Base-by-base conservation (phyloP, 2,113 vertebrate species). In the Oreochromis niloticus region DNA sequence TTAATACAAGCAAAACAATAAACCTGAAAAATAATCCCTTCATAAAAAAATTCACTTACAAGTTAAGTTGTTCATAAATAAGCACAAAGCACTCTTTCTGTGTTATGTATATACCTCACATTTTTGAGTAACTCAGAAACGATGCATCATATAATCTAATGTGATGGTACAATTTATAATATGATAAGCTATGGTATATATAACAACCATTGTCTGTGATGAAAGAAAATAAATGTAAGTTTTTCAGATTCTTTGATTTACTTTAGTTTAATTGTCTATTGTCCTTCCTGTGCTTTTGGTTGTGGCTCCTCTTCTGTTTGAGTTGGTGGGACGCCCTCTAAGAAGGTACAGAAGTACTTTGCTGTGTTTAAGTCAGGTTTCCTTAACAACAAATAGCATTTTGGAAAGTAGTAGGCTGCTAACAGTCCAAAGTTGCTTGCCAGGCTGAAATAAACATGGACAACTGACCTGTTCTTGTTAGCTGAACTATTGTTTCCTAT, bases 321-420 rank as follows among this genome's bases (percentile, higher is more conserved):
- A 24, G 83, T 89, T 43, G 91, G 84, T 82, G 94, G 93, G 7
- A 83, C 14, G 0, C 94, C 95, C 75, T 97, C 94, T 3, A 96
- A 84, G 68, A 95, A 96, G 7, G 93, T 96, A 50, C 92, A 92
- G 80, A 97, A 98, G 75, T 97, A 96, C 9, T 97, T 96, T 1
- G 43, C 10, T 0, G 94, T 97, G 85, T 97, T 98, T 68, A 97
- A 93, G 0, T 97, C 94, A 0, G 98, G 97, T 14, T 91, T 96
- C 50, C 91, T 91, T 83, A 97, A 63, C 7, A 98, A 48, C 48
- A 99, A 87, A 80, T 96, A 95, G 80, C 98, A 98, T 81, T 98
- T 98, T 34, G 98, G 98, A 52, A 97, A 50, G 19, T 96, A 97
- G 89, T 97, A 98, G 12, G 92, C 85, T 0, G 82, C 94, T 81